Percentiles rank a stretch among this genome's conserved stretches.
Evolutionary conservation across 2,113 vertebrate genomes (phyloP).

Genomic region (Lipophrys pholis): DNA sequence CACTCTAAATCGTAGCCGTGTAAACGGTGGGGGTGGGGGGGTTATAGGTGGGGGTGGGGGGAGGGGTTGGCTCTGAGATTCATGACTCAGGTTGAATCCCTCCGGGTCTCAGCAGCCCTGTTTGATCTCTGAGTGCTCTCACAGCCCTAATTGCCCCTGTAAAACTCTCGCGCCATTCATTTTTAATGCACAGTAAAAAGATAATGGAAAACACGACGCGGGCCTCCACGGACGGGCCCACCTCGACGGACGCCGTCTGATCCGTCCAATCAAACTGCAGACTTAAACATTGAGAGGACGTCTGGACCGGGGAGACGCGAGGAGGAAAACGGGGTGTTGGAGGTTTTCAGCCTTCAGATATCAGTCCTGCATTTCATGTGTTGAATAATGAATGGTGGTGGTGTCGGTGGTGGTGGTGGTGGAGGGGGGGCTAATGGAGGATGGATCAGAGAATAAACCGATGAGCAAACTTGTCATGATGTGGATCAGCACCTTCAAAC

Average conservation of each 20-base stretch:
- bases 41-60: not conserved
- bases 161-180: constrained; percentile 79
- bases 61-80: not conserved
- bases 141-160: constrained; percentile 80
- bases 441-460: constrained; percentile 50
- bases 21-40: no score
- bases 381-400: constrained; percentile 74
- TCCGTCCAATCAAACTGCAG: constrained; percentile 49
- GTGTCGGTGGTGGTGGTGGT: not conserved
- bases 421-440: constrained; percentile 66
- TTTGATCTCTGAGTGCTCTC: constrained; percentile 76
- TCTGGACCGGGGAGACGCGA: constrained; percentile 46
- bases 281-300: constrained; percentile 58
- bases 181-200: constrained; percentile 84
- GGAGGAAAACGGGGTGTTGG: constrained; percentile 63
- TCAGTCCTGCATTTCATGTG: constrained; percentile 71
- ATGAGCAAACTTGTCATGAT: constrained; percentile 31
- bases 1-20: no score
- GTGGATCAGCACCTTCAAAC: constrained; percentile 13
- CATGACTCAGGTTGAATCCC: constrained; percentile 68
- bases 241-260: constrained; percentile 55
- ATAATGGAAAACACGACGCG: constrained; percentile 74
- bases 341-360: constrained; percentile 69
- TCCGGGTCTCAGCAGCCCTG: constrained; percentile 39
- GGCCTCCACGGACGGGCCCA: constrained; percentile 29